Percentiles rank a stretch among this genome's conserved stretches.
These are phyloP conservation scores for Virgularia gustaviana DNA, from an alignment of 92 coral and sea anemone genomes.

Conservation along the genomic window DNA sequence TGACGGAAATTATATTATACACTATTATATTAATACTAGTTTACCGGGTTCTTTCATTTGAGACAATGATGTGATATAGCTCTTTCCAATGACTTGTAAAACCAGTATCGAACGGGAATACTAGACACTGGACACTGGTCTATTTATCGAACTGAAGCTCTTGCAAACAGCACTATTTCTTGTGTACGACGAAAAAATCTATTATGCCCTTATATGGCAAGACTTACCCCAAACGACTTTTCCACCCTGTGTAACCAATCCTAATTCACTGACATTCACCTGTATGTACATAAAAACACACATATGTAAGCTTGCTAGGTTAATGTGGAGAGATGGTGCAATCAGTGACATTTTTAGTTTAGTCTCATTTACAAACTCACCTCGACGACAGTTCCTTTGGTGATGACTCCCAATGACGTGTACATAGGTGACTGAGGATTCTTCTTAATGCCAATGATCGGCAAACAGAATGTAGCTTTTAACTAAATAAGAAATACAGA, in stretches of 20 bases:
- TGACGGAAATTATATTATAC: too few relatives aligned
- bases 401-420: slow-evolving; percentile 91
- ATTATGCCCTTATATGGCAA: background rate
- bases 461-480: slow-evolving; percentile 93
- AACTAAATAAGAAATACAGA: slow-evolving; percentile 48
- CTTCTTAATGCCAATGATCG: slow-evolving; percentile 93
- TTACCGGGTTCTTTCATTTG: too few relatives aligned
- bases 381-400: slow-evolving; percentile 96
- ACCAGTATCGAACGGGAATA: too few relatives aligned
- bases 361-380: slow-evolving; percentile 26
- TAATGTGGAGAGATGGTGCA: background rate
- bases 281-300: slow-evolving; percentile 30
- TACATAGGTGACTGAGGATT: slow-evolving; percentile 97
- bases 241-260: slow-evolving; percentile 96
- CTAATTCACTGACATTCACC: slow-evolving; percentile 98
- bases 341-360: too few relatives aligned
- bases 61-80: too few relatives aligned
- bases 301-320: background rate
- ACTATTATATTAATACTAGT: too few relatives aligned
- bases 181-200: background rate
- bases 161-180: background rate
- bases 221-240: slow-evolving; percentile 98
- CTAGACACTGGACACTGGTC: too few relatives aligned
- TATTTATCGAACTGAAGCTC: too few relatives aligned
- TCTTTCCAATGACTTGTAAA: too few relatives aligned